Evolutionary conservation across 2,113 vertebrate genomes (phyloP).

Genomic region (Tenebrosternarchus preto): DNA sequence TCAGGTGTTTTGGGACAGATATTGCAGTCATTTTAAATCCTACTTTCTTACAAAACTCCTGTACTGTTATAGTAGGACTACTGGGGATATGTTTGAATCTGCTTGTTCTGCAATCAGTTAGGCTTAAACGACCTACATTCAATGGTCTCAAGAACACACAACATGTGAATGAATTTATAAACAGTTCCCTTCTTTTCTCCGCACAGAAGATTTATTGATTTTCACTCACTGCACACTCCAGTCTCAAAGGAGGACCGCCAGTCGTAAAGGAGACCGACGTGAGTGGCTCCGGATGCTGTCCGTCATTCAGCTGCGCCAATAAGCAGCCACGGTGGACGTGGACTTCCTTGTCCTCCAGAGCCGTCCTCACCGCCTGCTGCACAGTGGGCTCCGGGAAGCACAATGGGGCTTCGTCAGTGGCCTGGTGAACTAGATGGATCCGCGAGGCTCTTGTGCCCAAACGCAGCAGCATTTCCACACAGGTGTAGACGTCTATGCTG

Average conservation of each 20-base stretch:
- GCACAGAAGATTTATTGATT: slow-evolving; percentile 7
- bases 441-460: slow-evolving; percentile 75
- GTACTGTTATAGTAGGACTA: too few species aligned
- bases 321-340: slow-evolving; percentile 67
- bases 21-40: too few species aligned
- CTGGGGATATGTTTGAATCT: too few species aligned
- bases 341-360: slow-evolving; percentile 64
- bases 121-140: too few species aligned
- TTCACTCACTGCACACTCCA: slow-evolving; percentile 83
- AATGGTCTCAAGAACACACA: too few species aligned
- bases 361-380: slow-evolving; percentile 62
- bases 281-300: slow-evolving; percentile 70
- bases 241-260: slow-evolving; percentile 60
- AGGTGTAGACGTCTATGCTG: slow-evolving; percentile 80
- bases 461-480: slow-evolving; percentile 75
- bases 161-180: too few species aligned
- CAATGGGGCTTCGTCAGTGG: slow-evolving; percentile 33
- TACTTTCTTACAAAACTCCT: too few species aligned
- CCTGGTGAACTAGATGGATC: slow-evolving; percentile 81
- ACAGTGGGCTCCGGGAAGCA: slow-evolving; percentile 71
- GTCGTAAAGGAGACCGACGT: slow-evolving; percentile 77
- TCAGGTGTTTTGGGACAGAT: too few species aligned
- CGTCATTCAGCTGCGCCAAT: slow-evolving; percentile 78
- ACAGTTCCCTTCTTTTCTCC: background rate
- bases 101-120: too few species aligned